phyloP scores from a whole-genome alignment of 1,140 invertebrate genomes.

The Ptiloglossa arizonensis region DNA sequence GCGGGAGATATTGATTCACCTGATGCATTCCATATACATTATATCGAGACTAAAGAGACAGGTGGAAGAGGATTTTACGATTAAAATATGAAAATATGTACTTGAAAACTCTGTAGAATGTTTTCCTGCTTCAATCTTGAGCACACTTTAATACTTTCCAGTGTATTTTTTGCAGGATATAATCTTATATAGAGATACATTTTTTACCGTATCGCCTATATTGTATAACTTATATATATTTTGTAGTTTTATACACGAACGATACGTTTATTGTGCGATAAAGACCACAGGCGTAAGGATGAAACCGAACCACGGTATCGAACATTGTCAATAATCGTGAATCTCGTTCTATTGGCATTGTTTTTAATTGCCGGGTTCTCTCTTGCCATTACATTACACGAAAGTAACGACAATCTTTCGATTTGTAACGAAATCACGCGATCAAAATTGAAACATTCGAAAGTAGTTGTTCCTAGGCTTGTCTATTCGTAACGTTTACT shows the following conservation, averaged over 20 bases:
- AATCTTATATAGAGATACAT: slow-evolving; percentile 48
- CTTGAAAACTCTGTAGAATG: background rate
- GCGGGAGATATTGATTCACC: background rate
- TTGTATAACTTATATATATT: slow-evolving; percentile 41
- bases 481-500: background rate
- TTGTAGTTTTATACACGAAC: slow-evolving; percentile 31
- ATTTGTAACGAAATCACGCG: slow-evolving; percentile 18
- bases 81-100: background rate
- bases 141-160: slow-evolving; percentile 23
- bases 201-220: slow-evolving; percentile 34
- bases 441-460: background rate
- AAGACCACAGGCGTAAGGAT: background rate
- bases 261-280: slow-evolving; percentile 29
- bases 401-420: background rate
- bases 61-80: background rate
- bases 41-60: background rate
- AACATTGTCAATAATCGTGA: slow-evolving; percentile 3
- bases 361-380: slow-evolving; percentile 61
- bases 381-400: slow-evolving; percentile 29
- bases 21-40: background rate
- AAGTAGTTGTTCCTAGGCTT: background rate
- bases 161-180: slow-evolving; percentile 31
- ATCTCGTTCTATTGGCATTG: slow-evolving; percentile 36
- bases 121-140: slow-evolving; percentile 30
- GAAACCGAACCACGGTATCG: slow-evolving; percentile 11